Conservation (phyloP, 1,140 invertebrate species). For the Bombus vancouverensis region DNA sequence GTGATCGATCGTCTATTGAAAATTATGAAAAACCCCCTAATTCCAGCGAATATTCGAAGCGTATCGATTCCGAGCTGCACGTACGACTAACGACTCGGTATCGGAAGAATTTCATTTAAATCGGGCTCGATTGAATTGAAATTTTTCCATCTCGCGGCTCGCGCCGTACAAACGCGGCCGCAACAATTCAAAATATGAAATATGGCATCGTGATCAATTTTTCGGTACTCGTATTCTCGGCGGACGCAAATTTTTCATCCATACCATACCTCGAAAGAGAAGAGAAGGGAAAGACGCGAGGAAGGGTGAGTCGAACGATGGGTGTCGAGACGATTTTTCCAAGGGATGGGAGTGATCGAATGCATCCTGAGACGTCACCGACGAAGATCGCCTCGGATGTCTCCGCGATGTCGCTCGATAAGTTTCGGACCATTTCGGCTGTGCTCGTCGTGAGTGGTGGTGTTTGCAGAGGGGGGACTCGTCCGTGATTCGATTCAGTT, state of each 20-base stretch:
- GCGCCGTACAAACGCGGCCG: neutral
- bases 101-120: constrained; percentile 35
- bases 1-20: constrained; percentile 7
- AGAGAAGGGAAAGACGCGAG: neutral
- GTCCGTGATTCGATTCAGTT: constrained; percentile 61
- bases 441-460: neutral
- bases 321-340: neutral
- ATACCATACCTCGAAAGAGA: too few species aligned
- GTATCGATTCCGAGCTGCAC: neutral
- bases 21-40: constrained; percentile 1
- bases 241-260: neutral
- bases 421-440: constrained; percentile 38
- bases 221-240: neutral
- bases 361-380: constrained; percentile 39
- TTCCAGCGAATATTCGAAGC: constrained; percentile 14
- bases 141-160: constrained; percentile 29
- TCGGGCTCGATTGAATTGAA: constrained; percentile 36
- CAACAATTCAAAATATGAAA: constrained; percentile 37
- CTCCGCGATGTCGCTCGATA: constrained; percentile 45
- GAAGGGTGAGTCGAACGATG: neutral
- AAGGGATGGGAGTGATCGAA: neutral
- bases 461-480: neutral
- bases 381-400: constrained; percentile 44
- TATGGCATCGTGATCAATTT: constrained; percentile 17
- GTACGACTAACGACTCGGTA: constrained; percentile 23